phyloP scores from a whole-genome alignment of 2,888 invertebrate species.

The Tridacna gigas region DNA sequence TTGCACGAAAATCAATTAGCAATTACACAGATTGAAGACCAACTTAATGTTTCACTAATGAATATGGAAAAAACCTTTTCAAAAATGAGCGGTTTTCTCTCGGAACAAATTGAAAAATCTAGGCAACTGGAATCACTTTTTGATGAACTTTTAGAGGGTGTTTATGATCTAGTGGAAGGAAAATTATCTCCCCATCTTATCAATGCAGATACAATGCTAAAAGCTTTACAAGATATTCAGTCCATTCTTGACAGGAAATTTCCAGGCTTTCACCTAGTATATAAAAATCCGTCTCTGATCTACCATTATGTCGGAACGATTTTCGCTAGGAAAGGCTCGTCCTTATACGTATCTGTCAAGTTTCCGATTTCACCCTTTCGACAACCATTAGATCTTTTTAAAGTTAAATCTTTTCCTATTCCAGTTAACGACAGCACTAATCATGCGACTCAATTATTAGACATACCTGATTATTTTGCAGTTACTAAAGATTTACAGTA shows the following conservation, averaged over 20 bases:
- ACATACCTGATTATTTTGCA: conserved; percentile 25
- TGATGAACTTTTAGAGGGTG: conserved; percentile 25
- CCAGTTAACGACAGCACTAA: conserved; percentile 30
- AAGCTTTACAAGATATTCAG: conserved; percentile 27
- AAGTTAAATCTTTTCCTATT: conserved; percentile 18
- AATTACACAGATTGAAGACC: conserved; percentile 26
- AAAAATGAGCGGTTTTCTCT: conserved; percentile 14
- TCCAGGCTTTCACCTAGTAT: conserved; percentile 37
- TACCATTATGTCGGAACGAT: conserved; percentile 28
- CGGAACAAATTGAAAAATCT: conserved; percentile 12
- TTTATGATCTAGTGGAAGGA: conserved; percentile 12
- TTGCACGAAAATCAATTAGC: conserved; percentile 31
- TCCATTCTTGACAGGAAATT: conserved; percentile 32
- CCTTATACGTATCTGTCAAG: not conserved
- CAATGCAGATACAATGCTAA: conserved; percentile 4
- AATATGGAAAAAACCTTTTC: conserved; percentile 29
- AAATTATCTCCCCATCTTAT: conserved; percentile 4
- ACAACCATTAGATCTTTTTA: not conserved
- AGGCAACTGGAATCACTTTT: no score
- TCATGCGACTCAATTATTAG: conserved; percentile 33
- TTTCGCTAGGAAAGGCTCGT: conserved; percentile 11
- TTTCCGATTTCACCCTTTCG: no score
- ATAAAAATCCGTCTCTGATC: conserved; percentile 24
- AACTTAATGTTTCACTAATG: conserved; percentile 29
- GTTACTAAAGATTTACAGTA: conserved; percentile 19